Conservation (phyloP, 2,797 vertebrate species). For the Acrossocheilus wenchowensis region DNA sequence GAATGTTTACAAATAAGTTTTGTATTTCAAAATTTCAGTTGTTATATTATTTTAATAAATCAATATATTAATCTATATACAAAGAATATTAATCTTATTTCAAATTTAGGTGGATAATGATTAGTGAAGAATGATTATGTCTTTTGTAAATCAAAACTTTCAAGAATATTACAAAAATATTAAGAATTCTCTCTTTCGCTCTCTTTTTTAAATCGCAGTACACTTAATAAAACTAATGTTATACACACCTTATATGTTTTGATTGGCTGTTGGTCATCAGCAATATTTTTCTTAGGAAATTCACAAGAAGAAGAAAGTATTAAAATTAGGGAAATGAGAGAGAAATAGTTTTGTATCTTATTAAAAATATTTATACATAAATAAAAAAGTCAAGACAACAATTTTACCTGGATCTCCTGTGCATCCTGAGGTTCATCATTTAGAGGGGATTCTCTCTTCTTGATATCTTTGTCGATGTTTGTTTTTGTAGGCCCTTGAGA, state of each 20-base stretch:
- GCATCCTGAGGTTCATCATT: neutral
- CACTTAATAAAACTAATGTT: neutral
- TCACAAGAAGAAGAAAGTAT: neutral
- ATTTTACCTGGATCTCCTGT: neutral
- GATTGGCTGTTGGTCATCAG: neutral
- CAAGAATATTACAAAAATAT: neutral
- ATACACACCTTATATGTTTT: neutral
- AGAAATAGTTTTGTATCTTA: neutral
- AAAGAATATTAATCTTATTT: too few species aligned
- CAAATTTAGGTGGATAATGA: too few species aligned
- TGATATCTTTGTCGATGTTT: neutral
- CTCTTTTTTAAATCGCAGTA: neutral
- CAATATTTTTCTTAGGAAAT: neutral
- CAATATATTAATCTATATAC: too few species aligned
- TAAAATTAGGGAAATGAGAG: neutral
- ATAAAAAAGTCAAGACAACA: neutral
- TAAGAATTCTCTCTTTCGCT: too few species aligned
- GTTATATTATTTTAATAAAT: too few species aligned
- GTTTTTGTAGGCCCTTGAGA: neutral
- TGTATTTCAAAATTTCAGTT: too few species aligned
- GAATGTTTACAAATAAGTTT: too few species aligned
- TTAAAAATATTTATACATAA: neutral
- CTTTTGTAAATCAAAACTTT: neutral
- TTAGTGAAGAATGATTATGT: too few species aligned
- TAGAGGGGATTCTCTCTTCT: neutral